Percentiles rank a stretch among this genome's conserved stretches.
These are phyloP conservation scores for Leuciscus idus DNA, from an alignment of 2,113 vertebrate genomes.

Conservation along the genomic window DNA sequence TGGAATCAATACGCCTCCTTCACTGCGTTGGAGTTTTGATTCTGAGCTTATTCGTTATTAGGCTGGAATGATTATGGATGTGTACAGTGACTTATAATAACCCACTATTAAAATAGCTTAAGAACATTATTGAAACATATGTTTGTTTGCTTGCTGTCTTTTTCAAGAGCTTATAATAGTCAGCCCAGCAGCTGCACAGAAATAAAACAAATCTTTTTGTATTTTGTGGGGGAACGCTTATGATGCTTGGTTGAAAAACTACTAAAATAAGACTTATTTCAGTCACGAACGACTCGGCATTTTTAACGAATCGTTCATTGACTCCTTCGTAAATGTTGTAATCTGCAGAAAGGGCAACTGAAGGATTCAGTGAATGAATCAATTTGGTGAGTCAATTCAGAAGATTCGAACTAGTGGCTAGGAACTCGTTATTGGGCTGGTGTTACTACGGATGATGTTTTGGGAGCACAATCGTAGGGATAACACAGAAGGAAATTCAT, in stretches of 20 bases:
- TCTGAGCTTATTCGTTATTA: neutral
- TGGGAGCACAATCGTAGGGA: constrained; percentile 51
- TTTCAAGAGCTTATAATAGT: neutral
- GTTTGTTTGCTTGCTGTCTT: neutral
- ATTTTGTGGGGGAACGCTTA: neutral
- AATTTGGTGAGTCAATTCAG: neutral
- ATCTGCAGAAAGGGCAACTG: neutral
- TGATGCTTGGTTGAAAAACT: neutral
- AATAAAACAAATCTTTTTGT: neutral
- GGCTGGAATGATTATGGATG: too few relatives aligned
- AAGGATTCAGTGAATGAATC: neutral
- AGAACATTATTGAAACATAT: too few relatives aligned
- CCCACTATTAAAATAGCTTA: too few relatives aligned
- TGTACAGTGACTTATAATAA: too few relatives aligned
- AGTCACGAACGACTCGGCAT: neutral
- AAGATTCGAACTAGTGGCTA: constrained; percentile 2
- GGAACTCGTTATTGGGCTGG: constrained; percentile 46
- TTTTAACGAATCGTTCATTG: neutral
- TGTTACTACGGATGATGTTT: constrained; percentile 59
- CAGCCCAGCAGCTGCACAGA: neutral
- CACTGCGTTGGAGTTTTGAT: neutral
- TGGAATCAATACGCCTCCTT: neutral
- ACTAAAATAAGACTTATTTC: neutral
- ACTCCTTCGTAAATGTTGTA: neutral
- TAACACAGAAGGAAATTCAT: neutral